Base-by-base conservation (phyloP, 2,113 vertebrate genomes). In the Nycticorax nycticorax region DNA sequence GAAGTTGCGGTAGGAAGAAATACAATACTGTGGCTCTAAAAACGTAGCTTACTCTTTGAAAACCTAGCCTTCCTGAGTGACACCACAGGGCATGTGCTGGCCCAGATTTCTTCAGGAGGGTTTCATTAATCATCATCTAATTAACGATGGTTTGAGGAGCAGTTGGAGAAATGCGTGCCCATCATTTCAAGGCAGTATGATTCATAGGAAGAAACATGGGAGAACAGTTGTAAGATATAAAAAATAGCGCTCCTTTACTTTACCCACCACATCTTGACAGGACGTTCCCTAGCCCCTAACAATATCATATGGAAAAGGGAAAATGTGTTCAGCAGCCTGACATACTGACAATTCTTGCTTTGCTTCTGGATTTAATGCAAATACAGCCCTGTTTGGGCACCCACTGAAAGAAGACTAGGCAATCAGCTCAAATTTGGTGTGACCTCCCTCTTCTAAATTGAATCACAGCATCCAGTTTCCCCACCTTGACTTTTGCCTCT, bases 211-310 rank as follows among this genome's bases (percentile, higher is more conserved):
- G 50, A 94, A 73, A 66, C 6, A 14, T 2, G 2, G 14, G 39
- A 56, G 10, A 85, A 33, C 2, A 87, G 27, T 7, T 85, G 18
- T 33, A 56, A 81, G 33, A 26, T 15, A 59, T 1, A 43, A 84
- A 83, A 73, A 55, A 10, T 4, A 69, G 15, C 0, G 1, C 19
- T 41, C 24, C 32, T 57, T 59, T 52, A 33, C 24, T 76, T 80
- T 73, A 56, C 7, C 20, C 21, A 57, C 8, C 12, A 21, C 0
- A 2, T 53, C 35, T 74, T 78, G 30, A 55, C 12, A 68, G 32
- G 12, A 66, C 3, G 1, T 66, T 81, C 45, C 37, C 23, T 64
- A 4, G 0, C 2, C 20, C 10, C 18, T 57, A 55, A 53, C 0
- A 4, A 35, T 33, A 52, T 39, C 21, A 6, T 4, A 39, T 3